Conservation (phyloP, 2,888 invertebrate genomes). For the Brenthis daphne region DNA sequence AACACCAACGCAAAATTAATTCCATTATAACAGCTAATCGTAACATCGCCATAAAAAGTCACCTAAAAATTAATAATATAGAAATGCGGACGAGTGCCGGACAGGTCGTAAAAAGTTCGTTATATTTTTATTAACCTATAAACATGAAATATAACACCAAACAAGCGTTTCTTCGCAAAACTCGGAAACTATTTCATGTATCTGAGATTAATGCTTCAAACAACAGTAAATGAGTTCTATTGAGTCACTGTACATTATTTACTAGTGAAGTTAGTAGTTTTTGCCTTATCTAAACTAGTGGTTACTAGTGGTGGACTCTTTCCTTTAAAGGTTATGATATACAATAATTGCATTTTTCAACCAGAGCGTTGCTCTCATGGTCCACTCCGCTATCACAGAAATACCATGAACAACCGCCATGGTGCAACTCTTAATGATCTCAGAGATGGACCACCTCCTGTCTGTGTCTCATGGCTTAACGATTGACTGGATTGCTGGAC, state of each 20-base stretch:
- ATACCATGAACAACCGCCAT: too few relatives aligned
- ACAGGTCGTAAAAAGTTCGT: conserved; percentile 64
- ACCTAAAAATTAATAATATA: conserved; percentile 58
- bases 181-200: conserved; percentile 29
- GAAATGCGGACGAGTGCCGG: conserved; percentile 50
- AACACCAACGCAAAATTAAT: background rate
- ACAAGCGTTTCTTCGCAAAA: conserved; percentile 42
- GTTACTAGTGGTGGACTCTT: too few relatives aligned
- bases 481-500: too few relatives aligned
- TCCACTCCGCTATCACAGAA: too few relatives aligned
- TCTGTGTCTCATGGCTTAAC: too few relatives aligned
- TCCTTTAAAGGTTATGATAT: too few relatives aligned
- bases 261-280: too few relatives aligned
- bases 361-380: too few relatives aligned
- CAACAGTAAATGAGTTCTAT: background rate
- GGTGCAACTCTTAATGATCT: too few relatives aligned
- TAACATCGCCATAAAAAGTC: conserved; percentile 31
- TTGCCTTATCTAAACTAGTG: too few relatives aligned
- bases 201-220: background rate
- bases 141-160: conserved; percentile 62
- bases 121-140: conserved; percentile 63
- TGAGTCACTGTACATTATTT: background rate
- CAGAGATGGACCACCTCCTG: too few relatives aligned
- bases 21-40: conserved; percentile 25
- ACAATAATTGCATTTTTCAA: too few relatives aligned